phyloP scores from a whole-genome alignment of 2,113 vertebrate species.

The Orcinus orca region DNA sequence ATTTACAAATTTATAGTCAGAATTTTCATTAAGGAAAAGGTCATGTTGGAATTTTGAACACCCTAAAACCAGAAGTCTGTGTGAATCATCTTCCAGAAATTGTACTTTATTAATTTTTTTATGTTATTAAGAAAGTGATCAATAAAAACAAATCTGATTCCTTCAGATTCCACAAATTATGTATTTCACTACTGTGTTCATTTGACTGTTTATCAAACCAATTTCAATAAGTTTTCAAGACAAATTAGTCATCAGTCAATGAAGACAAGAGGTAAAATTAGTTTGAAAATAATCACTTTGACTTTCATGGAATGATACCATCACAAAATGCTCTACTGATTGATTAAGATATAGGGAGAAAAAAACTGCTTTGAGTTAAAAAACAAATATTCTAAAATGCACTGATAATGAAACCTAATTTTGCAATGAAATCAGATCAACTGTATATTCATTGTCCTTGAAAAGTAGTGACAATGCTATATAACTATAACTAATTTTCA shows the following conservation, averaged over 20 bases:
- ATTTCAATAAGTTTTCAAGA: constrained; percentile 14
- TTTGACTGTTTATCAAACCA: background rate
- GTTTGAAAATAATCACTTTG: background rate
- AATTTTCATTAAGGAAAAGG: background rate
- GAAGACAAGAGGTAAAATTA: background rate
- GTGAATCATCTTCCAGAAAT: background rate
- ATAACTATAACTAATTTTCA: background rate
- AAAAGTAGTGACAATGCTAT: background rate
- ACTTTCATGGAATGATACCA: background rate
- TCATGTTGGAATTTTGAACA: background rate
- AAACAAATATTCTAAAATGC: background rate
- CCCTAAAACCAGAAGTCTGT: background rate
- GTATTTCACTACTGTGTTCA: background rate
- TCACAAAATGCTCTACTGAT: background rate
- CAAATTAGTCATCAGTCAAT: background rate
- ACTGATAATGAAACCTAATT: background rate
- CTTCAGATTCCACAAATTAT: background rate
- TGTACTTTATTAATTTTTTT: background rate
- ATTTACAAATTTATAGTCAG: background rate
- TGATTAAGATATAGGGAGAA: background rate
- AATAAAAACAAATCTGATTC: background rate
- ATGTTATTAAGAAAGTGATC: constrained; percentile 11
- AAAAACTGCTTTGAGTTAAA: background rate
- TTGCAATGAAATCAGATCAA: background rate
- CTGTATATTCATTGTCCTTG: background rate